Conservation (phyloP, 2,113 vertebrate species). For the Megaptera novaeangliae region DNA sequence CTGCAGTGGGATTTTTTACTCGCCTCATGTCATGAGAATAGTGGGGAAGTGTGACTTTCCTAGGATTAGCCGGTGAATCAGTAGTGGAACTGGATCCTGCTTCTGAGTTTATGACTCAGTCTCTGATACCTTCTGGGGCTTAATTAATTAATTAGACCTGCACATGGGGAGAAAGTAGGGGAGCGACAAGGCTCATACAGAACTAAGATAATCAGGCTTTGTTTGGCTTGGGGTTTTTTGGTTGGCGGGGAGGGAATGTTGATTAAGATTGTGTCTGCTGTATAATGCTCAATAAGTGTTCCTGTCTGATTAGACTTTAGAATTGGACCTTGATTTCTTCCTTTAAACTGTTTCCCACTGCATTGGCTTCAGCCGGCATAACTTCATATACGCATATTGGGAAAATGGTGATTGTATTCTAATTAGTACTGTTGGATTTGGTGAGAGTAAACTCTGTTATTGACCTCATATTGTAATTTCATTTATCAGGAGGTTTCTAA, state of each 20-base stretch:
- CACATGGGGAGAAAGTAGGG: neutral
- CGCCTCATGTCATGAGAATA: neutral
- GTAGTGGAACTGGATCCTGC: neutral
- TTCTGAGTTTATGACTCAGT: neutral
- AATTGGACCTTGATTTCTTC: neutral
- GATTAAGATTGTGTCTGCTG: neutral
- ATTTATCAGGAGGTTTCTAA: neutral
- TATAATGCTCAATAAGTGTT: neutral
- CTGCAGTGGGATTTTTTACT: neutral
- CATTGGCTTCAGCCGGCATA: neutral
- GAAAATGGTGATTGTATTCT: neutral
- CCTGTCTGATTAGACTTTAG: neutral
- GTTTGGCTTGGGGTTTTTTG: neutral
- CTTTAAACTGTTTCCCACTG: neutral
- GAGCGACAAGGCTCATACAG: fast-evolving
- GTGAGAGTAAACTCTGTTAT: neutral
- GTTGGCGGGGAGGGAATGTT: neutral
- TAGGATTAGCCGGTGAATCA: neutral
- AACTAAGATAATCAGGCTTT: neutral
- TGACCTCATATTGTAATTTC: neutral
- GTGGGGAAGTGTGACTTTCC: neutral
- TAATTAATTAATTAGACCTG: neutral
- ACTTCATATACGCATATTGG: neutral
- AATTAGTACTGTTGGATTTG: neutral
- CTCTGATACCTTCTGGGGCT: neutral